phyloP scores from a whole-genome alignment of 2,888 invertebrate species.

The Crematogaster levior region DNA sequence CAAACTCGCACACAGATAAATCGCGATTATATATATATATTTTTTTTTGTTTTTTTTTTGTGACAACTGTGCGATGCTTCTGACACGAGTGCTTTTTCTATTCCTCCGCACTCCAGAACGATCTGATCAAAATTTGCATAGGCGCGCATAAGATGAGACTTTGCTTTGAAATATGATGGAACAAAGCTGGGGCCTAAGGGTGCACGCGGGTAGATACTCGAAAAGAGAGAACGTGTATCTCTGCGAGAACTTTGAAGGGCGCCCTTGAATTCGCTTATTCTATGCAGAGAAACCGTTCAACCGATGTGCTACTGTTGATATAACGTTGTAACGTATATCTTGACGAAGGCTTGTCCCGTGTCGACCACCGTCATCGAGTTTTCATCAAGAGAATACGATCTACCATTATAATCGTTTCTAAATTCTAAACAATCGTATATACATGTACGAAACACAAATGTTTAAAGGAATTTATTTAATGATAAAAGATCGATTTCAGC shows the following conservation, averaged over 20 bases:
- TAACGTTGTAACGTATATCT: conserved; percentile 14
- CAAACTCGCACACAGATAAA: background rate
- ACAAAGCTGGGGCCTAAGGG: conserved; percentile 42
- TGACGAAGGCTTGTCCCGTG: background rate
- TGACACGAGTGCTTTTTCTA: conserved; percentile 37
- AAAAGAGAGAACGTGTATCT: conserved; percentile 34
- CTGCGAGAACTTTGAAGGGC: conserved; percentile 17
- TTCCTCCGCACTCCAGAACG: background rate
- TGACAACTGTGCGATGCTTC: background rate
- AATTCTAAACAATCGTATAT: background rate
- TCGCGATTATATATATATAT: background rate
- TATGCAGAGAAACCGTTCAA: conserved; percentile 8
- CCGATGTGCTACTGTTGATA: background rate
- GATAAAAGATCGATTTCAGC: background rate
- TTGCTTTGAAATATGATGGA: conserved; percentile 46
- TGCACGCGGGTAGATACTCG: conserved; percentile 7
- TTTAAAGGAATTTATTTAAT: background rate
- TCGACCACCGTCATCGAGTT: background rate
- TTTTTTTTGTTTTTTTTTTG: background rate
- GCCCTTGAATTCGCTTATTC: conserved; percentile 30
- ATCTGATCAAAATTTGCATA: conserved; percentile 50
- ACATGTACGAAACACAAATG: background rate
- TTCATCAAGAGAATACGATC: background rate
- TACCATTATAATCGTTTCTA: background rate
- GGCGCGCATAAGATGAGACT: conserved; percentile 32